phyloP scores from a whole-genome alignment of 2,797 vertebrate species.

The Heteromormyrus szaboi region DNA sequence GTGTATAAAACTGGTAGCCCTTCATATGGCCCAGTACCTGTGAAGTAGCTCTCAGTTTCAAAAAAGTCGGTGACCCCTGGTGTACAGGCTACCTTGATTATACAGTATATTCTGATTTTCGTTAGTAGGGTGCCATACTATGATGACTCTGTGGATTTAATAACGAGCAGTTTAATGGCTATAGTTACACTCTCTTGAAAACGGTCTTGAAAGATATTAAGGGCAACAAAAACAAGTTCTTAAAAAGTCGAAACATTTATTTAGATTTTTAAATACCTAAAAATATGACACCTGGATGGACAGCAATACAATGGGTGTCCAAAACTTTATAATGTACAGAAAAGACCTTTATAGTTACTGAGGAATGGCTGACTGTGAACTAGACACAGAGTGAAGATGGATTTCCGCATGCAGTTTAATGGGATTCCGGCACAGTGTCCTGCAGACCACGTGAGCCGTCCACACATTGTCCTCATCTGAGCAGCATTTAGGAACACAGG shows the following conservation, averaged over 20 bases:
- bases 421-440: slow-evolving; percentile 31
- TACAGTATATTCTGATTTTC: neutral
- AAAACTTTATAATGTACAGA: slow-evolving; percentile 21
- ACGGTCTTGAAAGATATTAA: neutral
- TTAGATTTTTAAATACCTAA: slow-evolving; percentile 26
- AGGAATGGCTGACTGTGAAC: neutral
- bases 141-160: neutral
- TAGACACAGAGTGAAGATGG: neutral
- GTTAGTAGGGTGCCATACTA: neutral
- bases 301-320: slow-evolving; percentile 21
- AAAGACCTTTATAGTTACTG: neutral
- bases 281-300: slow-evolving; percentile 3
- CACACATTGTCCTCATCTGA: neutral
- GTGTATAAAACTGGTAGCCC: too few species aligned
- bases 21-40: too few species aligned
- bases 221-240: neutral
- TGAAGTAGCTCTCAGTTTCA: too few species aligned
- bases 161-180: neutral
- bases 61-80: too few species aligned
- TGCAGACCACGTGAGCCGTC: slow-evolving; percentile 21
- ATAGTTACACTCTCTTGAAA: neutral
- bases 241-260: slow-evolving; percentile 37
- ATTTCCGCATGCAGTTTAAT: slow-evolving; percentile 27
- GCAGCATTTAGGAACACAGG: neutral
- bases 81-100: neutral